Evolutionary conservation across 92 coral and sea anemone genomes (phyloP).

Genomic region (Palythoa grandis): DNA sequence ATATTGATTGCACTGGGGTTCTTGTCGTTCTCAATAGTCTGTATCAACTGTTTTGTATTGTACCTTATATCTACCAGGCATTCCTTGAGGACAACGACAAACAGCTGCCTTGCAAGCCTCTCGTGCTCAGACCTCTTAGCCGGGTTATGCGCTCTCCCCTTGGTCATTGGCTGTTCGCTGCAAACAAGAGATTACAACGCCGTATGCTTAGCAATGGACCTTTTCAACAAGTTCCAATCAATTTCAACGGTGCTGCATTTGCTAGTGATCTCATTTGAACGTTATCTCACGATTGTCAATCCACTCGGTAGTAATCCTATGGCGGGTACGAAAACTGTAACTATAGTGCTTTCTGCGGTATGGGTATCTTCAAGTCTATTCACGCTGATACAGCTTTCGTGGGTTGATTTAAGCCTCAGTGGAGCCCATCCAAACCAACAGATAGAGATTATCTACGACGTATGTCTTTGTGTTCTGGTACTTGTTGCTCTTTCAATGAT

Average conservation of each 20-base stretch:
- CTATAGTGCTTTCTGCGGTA: constrained; percentile 35
- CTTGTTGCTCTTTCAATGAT: constrained; percentile 54
- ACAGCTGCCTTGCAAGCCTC: constrained; percentile 62
- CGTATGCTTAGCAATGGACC: constrained; percentile 53
- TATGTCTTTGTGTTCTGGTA: constrained; percentile 54
- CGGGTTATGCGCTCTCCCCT: constrained; percentile 61
- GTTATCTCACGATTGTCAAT: constrained; percentile 61
- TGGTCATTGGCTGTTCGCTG: constrained; percentile 44
- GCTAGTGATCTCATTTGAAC: constrained; percentile 64
- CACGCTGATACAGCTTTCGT: constrained; percentile 57
- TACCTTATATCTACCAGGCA: constrained; percentile 55
- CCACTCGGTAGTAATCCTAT: constrained; percentile 22
- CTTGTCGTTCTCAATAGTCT: constrained; percentile 45
- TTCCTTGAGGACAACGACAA: constrained; percentile 62
- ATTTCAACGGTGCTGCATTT: constrained; percentile 72
- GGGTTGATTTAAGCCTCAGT: constrained; percentile 36
- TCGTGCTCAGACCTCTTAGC: constrained; percentile 68
- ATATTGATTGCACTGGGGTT: constrained; percentile 36
- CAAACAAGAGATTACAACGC: not conserved
- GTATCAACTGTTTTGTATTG: constrained; percentile 63
- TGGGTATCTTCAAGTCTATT: constrained; percentile 55
- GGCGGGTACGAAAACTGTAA: constrained; percentile 29
- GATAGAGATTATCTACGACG: constrained; percentile 51
- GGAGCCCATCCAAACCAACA: not conserved
- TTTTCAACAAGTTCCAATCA: constrained; percentile 57